Percentiles rank a stretch among this genome's conserved stretches.
These are phyloP conservation scores for Neostethus bicornis DNA, from an alignment of 2,797 vertebrate species.

Conservation along the genomic window DNA sequence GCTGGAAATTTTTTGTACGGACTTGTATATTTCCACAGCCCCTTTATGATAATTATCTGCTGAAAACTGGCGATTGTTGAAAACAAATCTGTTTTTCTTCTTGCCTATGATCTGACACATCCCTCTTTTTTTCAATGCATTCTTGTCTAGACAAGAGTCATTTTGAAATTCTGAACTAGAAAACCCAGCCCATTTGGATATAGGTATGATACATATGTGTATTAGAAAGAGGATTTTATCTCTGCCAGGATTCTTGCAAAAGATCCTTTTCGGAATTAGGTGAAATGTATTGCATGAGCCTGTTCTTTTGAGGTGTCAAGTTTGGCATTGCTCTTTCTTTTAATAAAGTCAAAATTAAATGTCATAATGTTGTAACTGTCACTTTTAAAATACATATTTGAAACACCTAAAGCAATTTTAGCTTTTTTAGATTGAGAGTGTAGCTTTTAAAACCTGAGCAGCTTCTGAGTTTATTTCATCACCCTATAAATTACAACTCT, in stretches of 20 bases:
- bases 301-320: background rate
- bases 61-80: background rate
- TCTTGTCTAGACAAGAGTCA: background rate
- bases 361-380: too few relatives aligned
- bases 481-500: constrained; percentile 49
- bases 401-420: constrained; percentile 23
- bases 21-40: background rate
- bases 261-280: background rate
- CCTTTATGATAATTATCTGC: background rate
- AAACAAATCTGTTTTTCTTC: background rate
- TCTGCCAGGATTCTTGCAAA: background rate
- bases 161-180: background rate
- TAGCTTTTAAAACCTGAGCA: constrained; percentile 29
- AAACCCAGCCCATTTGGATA: background rate
- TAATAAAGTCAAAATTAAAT: constrained; percentile 1
- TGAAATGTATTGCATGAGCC: background rate
- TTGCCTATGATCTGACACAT: too few relatives aligned
- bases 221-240: background rate
- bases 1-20: background rate
- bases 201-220: background rate
- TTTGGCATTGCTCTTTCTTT: constrained; percentile 7
- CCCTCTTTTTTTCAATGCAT: background rate
- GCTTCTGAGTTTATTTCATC: constrained; percentile 31
- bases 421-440: constrained; percentile 20
- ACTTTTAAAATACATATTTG: constrained; percentile 16